A percentile compares a stretch with the other conserved stretches of the same genome.
Evolutionary conservation across 2,888 invertebrate species (phyloP).

Genomic region (Leptothorax acervorum): DNA sequence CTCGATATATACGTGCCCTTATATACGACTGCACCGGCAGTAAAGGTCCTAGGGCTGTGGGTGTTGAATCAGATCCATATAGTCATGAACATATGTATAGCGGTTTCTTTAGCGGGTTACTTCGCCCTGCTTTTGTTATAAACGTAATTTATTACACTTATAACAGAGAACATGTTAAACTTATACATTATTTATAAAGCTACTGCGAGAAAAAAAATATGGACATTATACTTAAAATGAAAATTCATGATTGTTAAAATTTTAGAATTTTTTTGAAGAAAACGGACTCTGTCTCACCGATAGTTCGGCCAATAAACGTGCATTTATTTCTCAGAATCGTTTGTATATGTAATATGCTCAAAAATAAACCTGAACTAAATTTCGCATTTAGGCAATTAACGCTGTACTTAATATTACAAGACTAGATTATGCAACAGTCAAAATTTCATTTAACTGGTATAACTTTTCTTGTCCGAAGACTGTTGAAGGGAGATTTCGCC

Average conservation of each 20-base stretch:
- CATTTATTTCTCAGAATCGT: neutral
- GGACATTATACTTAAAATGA: neutral
- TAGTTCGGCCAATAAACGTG: neutral
- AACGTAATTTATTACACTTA: conserved; percentile 12
- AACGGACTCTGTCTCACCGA: neutral
- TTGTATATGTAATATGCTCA: neutral
- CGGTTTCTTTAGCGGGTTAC: neutral
- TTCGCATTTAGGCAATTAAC: neutral
- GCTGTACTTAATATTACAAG: neutral
- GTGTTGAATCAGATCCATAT: neutral
- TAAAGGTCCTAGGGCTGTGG: neutral
- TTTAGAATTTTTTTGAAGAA: neutral
- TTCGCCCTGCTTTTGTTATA: conserved; percentile 11
- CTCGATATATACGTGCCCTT: conserved; percentile 9
- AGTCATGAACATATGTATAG: neutral
- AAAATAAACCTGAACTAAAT: neutral
- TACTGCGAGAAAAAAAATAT: neutral
- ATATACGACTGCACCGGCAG: conserved; percentile 10
- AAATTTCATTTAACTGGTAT: conserved; percentile 11
- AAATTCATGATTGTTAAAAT: neutral
- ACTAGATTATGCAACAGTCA: neutral
- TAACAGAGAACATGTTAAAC: conserved; percentile 7
- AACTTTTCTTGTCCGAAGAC: neutral
- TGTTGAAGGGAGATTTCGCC: conserved; percentile 10
- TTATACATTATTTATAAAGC: conserved; percentile 38